Base-by-base conservation (phyloP, 2,797 vertebrate genomes). In the Schizopygopsis malacanthus region DNA sequence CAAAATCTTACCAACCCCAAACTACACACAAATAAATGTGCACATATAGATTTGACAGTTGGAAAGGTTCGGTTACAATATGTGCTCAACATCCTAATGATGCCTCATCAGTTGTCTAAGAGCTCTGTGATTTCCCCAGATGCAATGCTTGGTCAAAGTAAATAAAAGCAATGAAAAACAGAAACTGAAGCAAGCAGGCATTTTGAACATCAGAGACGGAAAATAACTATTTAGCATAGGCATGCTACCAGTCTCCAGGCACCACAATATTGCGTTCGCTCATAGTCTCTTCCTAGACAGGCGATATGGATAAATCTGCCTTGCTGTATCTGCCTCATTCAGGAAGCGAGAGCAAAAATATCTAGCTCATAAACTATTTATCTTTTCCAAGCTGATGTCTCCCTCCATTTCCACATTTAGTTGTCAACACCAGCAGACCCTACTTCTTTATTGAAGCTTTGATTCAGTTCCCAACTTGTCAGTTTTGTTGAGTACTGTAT, bases 331-430 rank as follows among this genome's bases (percentile, higher is more conserved):
- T 45, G 61, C 79, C 67, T 92, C 84, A 0, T 88, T 93, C 91
- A 93, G 91, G 93, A 93, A 75, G 72, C 65, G 92, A 93, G 93
- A 94, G 91, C 90, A 85, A 89, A 90, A 92, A 93, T 93, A 94
- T 94, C 93, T 93, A 90, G 88, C 92, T 94, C 93, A 95, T 93
- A 94, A 94, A 94, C 92, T 93, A 94, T 95, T 95, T 92, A 94
- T 95, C 93, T 79, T 85, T 54, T 79, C 83, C 94, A 91, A 92
- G 92, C 89, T 50, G 91, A 94, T 93, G 93, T 89, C 56, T 92
- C 15, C 83, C 71, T 72, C 85, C 16, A 54, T 75, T 88, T 86
- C 92, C 88, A 90, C 92, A 84, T 92, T 92, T 89, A 90, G 92
- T 91, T 91, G 93, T 95, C 94, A 94, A 90, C 92, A 92, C 92